These are phyloP conservation scores for Heterotis niloticus DNA, from an alignment of 2,113 vertebrate genomes.

Conservation along the genomic window DNA sequence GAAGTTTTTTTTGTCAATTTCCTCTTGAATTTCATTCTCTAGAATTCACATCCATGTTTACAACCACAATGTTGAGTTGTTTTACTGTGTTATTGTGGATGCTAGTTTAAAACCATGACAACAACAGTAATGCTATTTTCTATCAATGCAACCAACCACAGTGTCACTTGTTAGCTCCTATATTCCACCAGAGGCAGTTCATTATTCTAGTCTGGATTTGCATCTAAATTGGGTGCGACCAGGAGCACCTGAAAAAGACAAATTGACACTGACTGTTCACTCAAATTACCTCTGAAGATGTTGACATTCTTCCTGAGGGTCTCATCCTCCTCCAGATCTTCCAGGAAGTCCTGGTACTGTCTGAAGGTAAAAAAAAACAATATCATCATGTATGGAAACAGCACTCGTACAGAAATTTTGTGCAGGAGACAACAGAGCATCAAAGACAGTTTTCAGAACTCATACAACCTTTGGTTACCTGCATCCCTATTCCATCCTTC, in stretches of 20 bases:
- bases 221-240: neutral
- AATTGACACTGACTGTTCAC: neutral
- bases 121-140: neutral
- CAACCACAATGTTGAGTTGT: no score
- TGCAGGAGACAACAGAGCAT: neutral
- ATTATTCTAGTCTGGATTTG: neutral
- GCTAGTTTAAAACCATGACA: neutral
- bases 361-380: constrained; percentile 53
- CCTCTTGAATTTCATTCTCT: no score
- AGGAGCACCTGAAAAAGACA: neutral
- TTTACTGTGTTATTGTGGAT: no score
- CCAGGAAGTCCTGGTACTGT: constrained; percentile 95
- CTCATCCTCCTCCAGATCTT: constrained; percentile 96
- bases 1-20: no score
- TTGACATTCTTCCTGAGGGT: constrained; percentile 91
- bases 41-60: no score
- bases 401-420: neutral
- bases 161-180: neutral
- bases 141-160: no score
- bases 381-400: no score
- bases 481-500: neutral
- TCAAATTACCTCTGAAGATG: constrained; percentile 83
- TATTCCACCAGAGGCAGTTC: neutral
- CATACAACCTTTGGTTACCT: neutral
- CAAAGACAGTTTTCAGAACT: neutral